These are phyloP conservation scores for Cerastoderma edule DNA, from an alignment of 2,888 invertebrate species.

Conservation along the genomic window DNA sequence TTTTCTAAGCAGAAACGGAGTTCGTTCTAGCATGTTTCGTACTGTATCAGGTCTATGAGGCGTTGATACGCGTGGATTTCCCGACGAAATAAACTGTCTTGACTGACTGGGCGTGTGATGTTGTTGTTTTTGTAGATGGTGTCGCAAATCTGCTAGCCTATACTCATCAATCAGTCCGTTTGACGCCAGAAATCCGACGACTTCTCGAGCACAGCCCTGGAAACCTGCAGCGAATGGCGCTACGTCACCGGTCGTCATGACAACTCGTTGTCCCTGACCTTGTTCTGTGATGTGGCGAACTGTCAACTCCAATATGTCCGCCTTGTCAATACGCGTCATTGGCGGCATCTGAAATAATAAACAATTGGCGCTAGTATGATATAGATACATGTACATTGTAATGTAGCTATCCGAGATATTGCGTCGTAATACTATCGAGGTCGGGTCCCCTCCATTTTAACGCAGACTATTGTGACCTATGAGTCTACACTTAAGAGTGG, in stretches of 20 bases:
- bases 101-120: neutral
- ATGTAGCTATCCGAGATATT: too few species aligned
- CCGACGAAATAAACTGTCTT: neutral
- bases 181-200: neutral
- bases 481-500: too few species aligned
- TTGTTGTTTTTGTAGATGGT: neutral
- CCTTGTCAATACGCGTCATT: constrained; percentile 16
- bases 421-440: too few species aligned
- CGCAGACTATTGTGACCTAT: too few species aligned
- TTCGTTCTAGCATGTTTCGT: neutral
- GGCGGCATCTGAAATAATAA: neutral
- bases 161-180: neutral
- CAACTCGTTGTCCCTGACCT: neutral
- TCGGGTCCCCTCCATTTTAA: too few species aligned
- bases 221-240: neutral
- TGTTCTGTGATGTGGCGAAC: constrained; percentile 2
- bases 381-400: too few species aligned
- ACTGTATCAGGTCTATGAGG: neutral
- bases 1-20: neutral
- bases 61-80: neutral
- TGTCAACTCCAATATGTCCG: constrained; percentile 9
- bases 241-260: neutral
- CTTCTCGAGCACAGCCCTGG: constrained; percentile 9
- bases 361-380: too few species aligned
- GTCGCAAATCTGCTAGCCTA: neutral